Percentiles rank a stretch among this genome's conserved stretches.
Conservation (phyloP, 2,888 invertebrate genomes). For the Dioctria linearis region DNA sequence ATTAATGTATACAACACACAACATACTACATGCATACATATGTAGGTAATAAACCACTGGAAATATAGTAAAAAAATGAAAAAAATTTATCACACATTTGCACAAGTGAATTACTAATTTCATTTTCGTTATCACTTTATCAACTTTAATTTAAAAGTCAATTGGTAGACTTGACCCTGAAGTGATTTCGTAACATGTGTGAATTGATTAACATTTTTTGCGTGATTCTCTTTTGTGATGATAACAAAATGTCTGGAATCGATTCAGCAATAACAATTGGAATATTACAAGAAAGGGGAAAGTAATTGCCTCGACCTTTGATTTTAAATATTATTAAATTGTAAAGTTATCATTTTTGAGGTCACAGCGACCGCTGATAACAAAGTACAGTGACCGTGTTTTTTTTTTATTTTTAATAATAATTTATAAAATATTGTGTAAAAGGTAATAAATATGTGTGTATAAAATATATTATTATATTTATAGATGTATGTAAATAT, state of each 20-base stretch:
- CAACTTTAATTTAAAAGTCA: conserved; percentile 14
- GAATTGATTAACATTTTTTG: not conserved
- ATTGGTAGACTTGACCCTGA: conserved; percentile 22
- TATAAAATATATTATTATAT: too few species aligned
- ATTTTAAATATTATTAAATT: not conserved
- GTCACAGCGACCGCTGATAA: not conserved
- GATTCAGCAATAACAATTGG: not conserved
- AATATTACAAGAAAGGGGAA: not conserved
- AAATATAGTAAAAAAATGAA: too few species aligned
- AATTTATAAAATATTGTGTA: too few species aligned
- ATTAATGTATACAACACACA: too few species aligned
- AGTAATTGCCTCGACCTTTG: not conserved
- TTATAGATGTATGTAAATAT: too few species aligned
- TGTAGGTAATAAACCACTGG: too few species aligned
- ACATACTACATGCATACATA: too few species aligned
- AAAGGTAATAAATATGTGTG: too few species aligned
- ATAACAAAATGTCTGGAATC: not conserved
- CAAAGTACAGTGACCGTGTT: too few species aligned
- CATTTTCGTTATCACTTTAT: not conserved
- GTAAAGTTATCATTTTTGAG: not conserved
- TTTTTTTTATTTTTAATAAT: too few species aligned
- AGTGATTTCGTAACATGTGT: not conserved
- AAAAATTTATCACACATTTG: too few species aligned
- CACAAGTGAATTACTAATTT: too few species aligned
- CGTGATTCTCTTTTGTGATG: not conserved